Conservation (phyloP, 2,797 vertebrate genomes). For the Chelon labrosus region DNA sequence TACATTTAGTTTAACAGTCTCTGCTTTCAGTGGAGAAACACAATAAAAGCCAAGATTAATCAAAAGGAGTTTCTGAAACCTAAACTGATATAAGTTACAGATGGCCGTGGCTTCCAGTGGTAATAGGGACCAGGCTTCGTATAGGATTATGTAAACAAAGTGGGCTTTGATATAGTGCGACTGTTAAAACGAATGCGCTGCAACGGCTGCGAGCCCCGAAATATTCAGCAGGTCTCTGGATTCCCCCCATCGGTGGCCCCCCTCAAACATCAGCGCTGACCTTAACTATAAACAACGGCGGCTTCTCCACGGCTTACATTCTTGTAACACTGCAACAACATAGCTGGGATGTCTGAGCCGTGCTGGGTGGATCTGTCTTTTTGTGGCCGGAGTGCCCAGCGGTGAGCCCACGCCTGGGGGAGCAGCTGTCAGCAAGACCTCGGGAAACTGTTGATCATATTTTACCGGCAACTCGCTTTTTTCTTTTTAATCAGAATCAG, state of each 20-base stretch:
- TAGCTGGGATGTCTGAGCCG: conserved; percentile 70
- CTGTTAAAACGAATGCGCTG: conserved; percentile 61
- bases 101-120: conserved; percentile 68
- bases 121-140: conserved; percentile 76
- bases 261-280: conserved; percentile 62
- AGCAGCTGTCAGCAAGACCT: conserved; percentile 84
- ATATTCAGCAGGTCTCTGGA: conserved; percentile 67
- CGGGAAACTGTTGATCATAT: conserved; percentile 83
- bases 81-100: conserved; percentile 78
- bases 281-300: conserved; percentile 69
- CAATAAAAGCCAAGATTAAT: conserved; percentile 78
- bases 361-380: conserved; percentile 42
- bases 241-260: conserved; percentile 60
- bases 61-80: conserved; percentile 70
- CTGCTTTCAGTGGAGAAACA: conserved; percentile 62
- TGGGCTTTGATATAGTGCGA: conserved; percentile 72
- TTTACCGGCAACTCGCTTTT: conserved; percentile 47
- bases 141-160: conserved; percentile 77
- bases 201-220: conserved; percentile 69
- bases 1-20: conserved; percentile 70
- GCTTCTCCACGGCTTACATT: conserved; percentile 68
- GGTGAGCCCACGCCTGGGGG: conserved; percentile 67
- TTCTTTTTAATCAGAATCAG: conserved; percentile 82
- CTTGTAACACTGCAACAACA: conserved; percentile 70
- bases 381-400: conserved; percentile 38